A percentile compares a stretch with the other conserved stretches of the same genome.
Evolutionary conservation across 2,113 vertebrate species (phyloP).

Genomic region (Ovis canadensis): DNA sequence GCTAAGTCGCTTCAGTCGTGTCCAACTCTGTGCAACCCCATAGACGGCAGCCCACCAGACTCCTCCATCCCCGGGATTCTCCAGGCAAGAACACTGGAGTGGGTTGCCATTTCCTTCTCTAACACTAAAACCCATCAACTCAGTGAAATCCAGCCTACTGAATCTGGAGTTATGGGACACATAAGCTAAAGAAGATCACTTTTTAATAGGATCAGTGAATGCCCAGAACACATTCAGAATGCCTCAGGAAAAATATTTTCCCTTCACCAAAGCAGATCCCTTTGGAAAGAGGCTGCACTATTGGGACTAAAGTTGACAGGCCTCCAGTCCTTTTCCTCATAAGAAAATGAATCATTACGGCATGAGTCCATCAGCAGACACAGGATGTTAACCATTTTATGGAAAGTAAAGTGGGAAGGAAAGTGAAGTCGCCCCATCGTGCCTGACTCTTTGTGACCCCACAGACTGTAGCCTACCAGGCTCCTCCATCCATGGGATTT

Average conservation of each 20-base stretch:
- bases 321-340: neutral
- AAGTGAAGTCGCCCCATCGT: neutral
- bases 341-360: neutral
- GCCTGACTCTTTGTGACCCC: neutral
- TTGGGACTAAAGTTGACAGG: neutral
- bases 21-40: fast-evolving
- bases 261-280: neutral
- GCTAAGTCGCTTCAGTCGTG: neutral
- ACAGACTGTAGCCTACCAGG: neutral
- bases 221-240: neutral
- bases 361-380: neutral
- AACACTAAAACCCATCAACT: neutral
- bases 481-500: neutral
- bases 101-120: too few species aligned
- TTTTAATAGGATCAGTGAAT: neutral
- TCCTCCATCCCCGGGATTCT: too few species aligned
- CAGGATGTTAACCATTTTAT: neutral
- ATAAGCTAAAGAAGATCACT: neutral
- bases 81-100: too few species aligned
- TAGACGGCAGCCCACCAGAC: too few species aligned
- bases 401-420: neutral
- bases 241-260: neutral
- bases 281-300: neutral
- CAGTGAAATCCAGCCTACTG: neutral
- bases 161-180: neutral